Evolutionary conservation across 2,113 vertebrate genomes (phyloP).

Genomic region (Hypanus sabinus): DNA sequence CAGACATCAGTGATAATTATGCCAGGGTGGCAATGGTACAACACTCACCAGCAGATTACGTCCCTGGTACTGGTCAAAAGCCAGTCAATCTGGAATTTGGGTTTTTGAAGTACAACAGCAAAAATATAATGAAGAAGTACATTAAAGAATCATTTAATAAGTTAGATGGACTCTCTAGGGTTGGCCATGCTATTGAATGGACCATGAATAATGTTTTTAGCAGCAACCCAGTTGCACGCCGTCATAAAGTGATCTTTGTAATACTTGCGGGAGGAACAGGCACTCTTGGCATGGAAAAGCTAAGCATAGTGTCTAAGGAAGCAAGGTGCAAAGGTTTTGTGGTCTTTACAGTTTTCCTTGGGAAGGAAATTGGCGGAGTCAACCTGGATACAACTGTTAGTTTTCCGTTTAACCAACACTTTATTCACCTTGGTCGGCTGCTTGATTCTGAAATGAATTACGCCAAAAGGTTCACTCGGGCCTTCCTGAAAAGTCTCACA

Average conservation of each 20-base stretch:
- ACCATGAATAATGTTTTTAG: slow-evolving; percentile 56
- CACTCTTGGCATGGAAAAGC: slow-evolving; percentile 53
- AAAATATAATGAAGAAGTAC: slow-evolving; percentile 57
- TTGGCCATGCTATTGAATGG: slow-evolving; percentile 66
- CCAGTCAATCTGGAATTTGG: slow-evolving; percentile 59
- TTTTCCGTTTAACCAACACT: slow-evolving; percentile 63
- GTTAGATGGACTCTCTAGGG: slow-evolving; percentile 52
- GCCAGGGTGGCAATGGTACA: slow-evolving; percentile 65
- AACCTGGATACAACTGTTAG: slow-evolving; percentile 64
- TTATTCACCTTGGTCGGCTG: slow-evolving; percentile 54
- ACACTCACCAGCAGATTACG: slow-evolving; percentile 51
- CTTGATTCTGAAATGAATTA: slow-evolving; percentile 55
- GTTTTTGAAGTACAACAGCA: slow-evolving; percentile 51
- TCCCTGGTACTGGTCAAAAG: slow-evolving; percentile 39
- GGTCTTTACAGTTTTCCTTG: slow-evolving; percentile 65
- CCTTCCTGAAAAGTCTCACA: slow-evolving; percentile 67
- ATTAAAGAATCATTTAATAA: slow-evolving; percentile 51
- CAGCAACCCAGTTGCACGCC: slow-evolving; percentile 49
- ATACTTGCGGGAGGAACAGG: slow-evolving; percentile 63
- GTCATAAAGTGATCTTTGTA: slow-evolving; percentile 55
- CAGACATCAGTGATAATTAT: slow-evolving; percentile 3
- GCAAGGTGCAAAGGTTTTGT: slow-evolving; percentile 71
- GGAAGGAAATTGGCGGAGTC: slow-evolving; percentile 44
- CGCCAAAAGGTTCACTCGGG: slow-evolving; percentile 56
- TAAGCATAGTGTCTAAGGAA: slow-evolving; percentile 54